Evolutionary conservation across 2,113 vertebrate genomes (phyloP).

Genomic region (Zosterops hypoxanthus): DNA sequence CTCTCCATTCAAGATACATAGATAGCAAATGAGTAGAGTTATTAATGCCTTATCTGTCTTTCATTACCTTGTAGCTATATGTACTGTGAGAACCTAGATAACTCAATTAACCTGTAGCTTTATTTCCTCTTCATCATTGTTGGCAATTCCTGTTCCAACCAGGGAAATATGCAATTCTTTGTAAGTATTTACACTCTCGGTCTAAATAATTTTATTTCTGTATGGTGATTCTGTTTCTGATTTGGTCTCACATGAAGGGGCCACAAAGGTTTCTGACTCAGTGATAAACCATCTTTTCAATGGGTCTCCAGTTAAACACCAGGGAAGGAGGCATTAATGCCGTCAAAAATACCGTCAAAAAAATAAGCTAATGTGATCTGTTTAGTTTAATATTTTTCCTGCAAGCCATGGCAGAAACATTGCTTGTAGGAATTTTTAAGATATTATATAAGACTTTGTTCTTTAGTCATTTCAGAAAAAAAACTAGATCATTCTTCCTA

Average conservation of each 20-base stretch:
- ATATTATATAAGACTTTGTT: not conserved
- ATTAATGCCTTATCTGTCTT: not conserved
- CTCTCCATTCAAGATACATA: not conserved
- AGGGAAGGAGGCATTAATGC: not conserved
- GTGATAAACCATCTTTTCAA: not conserved
- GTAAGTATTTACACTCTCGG: not conserved
- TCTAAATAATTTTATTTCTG: not conserved
- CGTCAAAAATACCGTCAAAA: not conserved
- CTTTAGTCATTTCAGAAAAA: not conserved
- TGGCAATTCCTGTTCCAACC: not conserved
- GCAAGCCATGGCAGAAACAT: not conserved
- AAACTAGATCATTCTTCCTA: not conserved
- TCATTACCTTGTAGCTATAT: not conserved
- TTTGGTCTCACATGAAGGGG: not conserved
- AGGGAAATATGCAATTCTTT: not conserved
- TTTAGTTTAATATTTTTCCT: not conserved
- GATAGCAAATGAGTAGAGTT: not conserved
- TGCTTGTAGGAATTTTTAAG: not conserved
- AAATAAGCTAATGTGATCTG: not conserved
- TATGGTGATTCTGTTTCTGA: not conserved
- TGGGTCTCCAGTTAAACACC: not conserved
- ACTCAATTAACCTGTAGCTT: not conserved
- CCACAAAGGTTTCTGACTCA: not conserved
- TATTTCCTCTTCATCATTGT: not conserved
- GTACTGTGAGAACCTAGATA: not conserved